Conservation (phyloP, 2,888 invertebrate species). For the Slavum lentiscoides region DNA sequence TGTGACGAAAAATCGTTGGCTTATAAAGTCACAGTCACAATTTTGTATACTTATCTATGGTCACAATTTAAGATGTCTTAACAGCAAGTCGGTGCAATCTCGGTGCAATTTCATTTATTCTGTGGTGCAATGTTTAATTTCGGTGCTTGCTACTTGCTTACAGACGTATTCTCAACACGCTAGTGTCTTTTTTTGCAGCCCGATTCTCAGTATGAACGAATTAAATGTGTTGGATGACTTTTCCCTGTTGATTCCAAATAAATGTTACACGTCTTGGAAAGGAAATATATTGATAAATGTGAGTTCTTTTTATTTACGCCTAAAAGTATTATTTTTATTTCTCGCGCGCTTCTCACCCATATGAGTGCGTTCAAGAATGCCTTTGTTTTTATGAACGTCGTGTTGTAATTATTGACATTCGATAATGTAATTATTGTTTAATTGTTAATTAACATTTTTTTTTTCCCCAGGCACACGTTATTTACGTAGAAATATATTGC, state of each 20-base stretch:
- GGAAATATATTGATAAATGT: slow-evolving; percentile 25
- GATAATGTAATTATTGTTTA: not conserved
- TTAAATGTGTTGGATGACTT: slow-evolving; percentile 1
- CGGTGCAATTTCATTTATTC: too few species aligned
- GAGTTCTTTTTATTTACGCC: not conserved
- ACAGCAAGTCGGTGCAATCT: too few species aligned
- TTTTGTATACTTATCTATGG: too few species aligned
- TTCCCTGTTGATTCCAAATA: slow-evolving; percentile 15
- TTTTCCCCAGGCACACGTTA: slow-evolving; percentile 7
- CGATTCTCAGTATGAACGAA: not conserved
- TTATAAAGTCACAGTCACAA: too few species aligned
- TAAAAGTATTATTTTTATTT: not conserved
- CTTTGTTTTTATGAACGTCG: too few species aligned
- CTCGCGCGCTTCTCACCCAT: not conserved
- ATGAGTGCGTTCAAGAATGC: not conserved
- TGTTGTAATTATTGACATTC: too few species aligned
- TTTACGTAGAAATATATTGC: slow-evolving; percentile 27
- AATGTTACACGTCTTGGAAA: slow-evolving; percentile 29
- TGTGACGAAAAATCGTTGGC: too few species aligned
- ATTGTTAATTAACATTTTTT: not conserved
- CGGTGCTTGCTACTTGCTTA: too few species aligned
- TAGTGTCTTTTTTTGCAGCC: not conserved
- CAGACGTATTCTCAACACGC: too few species aligned
- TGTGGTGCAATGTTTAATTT: too few species aligned
- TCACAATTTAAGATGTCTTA: too few species aligned